Conservation (phyloP, 1,140 invertebrate species). For the Planococcus citri region DNA sequence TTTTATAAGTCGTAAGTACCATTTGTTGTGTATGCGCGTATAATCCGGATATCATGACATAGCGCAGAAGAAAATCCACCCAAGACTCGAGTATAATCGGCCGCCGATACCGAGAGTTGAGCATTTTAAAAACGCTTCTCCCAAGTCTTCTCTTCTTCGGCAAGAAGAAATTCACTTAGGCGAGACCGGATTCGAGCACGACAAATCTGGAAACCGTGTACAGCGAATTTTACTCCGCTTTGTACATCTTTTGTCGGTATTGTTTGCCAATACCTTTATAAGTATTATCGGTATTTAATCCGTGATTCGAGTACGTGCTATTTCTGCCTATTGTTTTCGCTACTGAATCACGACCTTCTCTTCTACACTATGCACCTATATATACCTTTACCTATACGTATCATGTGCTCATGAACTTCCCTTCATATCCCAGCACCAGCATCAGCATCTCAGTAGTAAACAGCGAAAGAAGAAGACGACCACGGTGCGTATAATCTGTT, state of each 20-base stretch:
- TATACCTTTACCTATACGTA: no score
- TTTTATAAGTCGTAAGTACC: no score
- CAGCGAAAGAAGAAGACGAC: no score
- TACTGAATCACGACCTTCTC: neutral
- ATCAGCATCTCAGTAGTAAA: no score
- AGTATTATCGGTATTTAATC: constrained; percentile 3
- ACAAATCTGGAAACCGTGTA: neutral
- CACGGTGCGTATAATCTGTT: no score
- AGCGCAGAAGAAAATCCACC: neutral
- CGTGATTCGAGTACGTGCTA: constrained; percentile 5
- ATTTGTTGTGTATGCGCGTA: no score
- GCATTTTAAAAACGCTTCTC: neutral
- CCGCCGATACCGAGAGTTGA: neutral
- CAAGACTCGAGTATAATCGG: neutral
- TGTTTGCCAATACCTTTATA: constrained; percentile 3
- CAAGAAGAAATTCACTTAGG: neutral
- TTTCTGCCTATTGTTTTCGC: constrained; percentile 2
- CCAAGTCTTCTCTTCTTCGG: no score
- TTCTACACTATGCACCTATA: no score
- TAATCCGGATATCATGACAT: neutral
- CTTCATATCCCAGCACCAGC: neutral
- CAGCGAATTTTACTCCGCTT: constrained; percentile 2
- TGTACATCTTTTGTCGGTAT: constrained; percentile 6
- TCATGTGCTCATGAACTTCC: neutral
- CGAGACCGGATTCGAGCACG: constrained; percentile 1